A percentile compares a stretch with the other conserved stretches of the same genome.
Conservation (phyloP, 1,140 invertebrate genomes). For the Phenacoccus solenopsis region DNA sequence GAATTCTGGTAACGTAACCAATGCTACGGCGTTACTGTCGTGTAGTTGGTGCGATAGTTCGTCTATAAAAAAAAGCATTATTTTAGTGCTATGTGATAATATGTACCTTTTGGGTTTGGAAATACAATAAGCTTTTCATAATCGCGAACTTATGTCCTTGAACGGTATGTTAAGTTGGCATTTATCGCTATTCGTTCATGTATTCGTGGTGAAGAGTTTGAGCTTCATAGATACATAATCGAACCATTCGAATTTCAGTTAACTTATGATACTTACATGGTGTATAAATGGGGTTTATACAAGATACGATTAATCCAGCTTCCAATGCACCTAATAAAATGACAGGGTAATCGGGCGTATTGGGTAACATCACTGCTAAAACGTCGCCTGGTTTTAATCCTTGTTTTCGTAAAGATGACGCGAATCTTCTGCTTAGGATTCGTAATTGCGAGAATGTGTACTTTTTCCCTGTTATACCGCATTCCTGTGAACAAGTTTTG, state of each 20-base stretch:
- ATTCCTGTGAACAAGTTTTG: slow-evolving; percentile 48
- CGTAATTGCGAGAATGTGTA: slow-evolving; percentile 56
- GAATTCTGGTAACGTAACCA: slow-evolving; percentile 47
- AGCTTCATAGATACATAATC: too few species aligned
- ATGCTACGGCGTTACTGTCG: slow-evolving; percentile 46
- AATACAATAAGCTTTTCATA: too few species aligned
- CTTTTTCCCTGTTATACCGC: slow-evolving; percentile 49
- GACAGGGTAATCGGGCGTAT: slow-evolving; percentile 62
- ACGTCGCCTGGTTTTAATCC: slow-evolving; percentile 55
- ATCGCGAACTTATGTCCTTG: too few species aligned
- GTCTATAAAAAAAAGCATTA: slow-evolving; percentile 46
- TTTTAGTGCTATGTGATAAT: too few species aligned
- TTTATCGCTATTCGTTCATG: too few species aligned
- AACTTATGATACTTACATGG: slow-evolving; percentile 52
- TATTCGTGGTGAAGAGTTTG: too few species aligned
- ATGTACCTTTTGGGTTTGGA: too few species aligned
- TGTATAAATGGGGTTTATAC: slow-evolving; percentile 70
- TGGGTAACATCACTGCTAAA: slow-evolving; percentile 55
- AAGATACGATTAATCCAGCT: slow-evolving; percentile 56
- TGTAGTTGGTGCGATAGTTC: slow-evolving; percentile 59
- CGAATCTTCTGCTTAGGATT: slow-evolving; percentile 47
- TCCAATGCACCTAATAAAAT: slow-evolving; percentile 49
- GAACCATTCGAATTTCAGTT: too few species aligned
- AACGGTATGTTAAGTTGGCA: too few species aligned
- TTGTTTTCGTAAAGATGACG: slow-evolving; percentile 47